These are phyloP conservation scores for Champsocephalus esox DNA, from an alignment of 2,797 vertebrate species.

Conservation along the genomic window DNA sequence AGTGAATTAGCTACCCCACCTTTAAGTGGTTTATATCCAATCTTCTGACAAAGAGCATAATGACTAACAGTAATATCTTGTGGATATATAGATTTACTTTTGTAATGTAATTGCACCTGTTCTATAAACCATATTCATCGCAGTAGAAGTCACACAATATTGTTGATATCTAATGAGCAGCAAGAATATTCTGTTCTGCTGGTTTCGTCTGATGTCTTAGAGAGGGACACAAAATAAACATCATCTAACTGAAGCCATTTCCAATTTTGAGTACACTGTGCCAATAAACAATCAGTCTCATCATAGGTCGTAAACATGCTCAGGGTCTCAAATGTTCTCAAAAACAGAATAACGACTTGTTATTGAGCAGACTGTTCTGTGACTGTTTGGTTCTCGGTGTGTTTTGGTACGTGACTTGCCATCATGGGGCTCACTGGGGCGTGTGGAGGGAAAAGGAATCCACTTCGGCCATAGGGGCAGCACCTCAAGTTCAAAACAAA, in stretches of 20 bases:
- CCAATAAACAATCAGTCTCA: constrained; percentile 11
- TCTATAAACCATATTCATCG: neutral
- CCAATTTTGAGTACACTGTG: neutral
- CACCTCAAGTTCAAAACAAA: constrained; percentile 72
- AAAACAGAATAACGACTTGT: constrained; percentile 30
- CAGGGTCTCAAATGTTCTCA: constrained; percentile 13
- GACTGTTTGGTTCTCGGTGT: constrained; percentile 51
- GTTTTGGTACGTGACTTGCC: constrained; percentile 65
- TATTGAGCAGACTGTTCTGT: constrained; percentile 41
- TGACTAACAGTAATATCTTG: neutral
- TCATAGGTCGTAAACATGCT: constrained; percentile 26
- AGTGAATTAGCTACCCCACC: too few species aligned
- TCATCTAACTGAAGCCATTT: constrained; percentile 2
- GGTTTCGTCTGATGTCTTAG: neutral
- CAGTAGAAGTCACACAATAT: neutral
- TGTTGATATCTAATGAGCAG: neutral
- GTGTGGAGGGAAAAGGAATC: constrained; percentile 26
- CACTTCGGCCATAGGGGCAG: constrained; percentile 32
- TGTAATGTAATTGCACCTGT: neutral
- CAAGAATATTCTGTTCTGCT: neutral
- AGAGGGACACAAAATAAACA: neutral
- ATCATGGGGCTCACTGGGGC: constrained; percentile 51
- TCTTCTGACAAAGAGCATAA: neutral
- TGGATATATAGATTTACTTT: neutral
- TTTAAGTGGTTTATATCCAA: neutral